Evolutionary conservation across 1,140 invertebrate genomes (phyloP).

Genomic region (Papilio polyxenes): DNA sequence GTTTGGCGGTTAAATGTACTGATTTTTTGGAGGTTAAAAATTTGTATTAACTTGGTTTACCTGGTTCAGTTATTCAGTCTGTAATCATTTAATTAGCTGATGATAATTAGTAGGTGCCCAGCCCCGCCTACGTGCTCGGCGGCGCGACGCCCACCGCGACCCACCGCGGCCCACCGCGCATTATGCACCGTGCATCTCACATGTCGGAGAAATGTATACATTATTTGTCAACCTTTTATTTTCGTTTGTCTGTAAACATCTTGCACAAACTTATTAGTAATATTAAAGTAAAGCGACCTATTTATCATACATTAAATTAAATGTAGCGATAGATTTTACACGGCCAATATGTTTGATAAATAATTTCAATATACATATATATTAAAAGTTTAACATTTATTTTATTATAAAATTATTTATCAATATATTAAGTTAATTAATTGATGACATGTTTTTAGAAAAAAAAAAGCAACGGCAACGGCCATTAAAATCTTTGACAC

Average conservation of each 20-base stretch:
- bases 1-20: background rate
- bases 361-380: background rate
- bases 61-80: constrained; percentile 38
- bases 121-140: constrained; percentile 44
- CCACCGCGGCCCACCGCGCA: constrained; percentile 45
- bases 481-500: constrained; percentile 24
- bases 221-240: constrained; percentile 31
- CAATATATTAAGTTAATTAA: constrained; percentile 21
- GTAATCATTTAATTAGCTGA: constrained; percentile 42
- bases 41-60: background rate
- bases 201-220: constrained; percentile 28
- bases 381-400: constrained; percentile 4
- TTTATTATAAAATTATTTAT: background rate
- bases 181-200: constrained; percentile 45
- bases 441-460: constrained; percentile 8
- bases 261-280: background rate
- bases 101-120: constrained; percentile 51
- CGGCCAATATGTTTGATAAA: constrained; percentile 9
- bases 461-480: constrained; percentile 3
- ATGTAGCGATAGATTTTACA: background rate
- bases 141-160: constrained; percentile 30
- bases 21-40: background rate
- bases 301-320: background rate
- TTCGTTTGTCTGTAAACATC: constrained; percentile 24
- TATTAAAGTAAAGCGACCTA: background rate